Evolutionary conservation across 2,888 invertebrate genomes (phyloP).

Genomic region (Ectemnius cavifrons): DNA sequence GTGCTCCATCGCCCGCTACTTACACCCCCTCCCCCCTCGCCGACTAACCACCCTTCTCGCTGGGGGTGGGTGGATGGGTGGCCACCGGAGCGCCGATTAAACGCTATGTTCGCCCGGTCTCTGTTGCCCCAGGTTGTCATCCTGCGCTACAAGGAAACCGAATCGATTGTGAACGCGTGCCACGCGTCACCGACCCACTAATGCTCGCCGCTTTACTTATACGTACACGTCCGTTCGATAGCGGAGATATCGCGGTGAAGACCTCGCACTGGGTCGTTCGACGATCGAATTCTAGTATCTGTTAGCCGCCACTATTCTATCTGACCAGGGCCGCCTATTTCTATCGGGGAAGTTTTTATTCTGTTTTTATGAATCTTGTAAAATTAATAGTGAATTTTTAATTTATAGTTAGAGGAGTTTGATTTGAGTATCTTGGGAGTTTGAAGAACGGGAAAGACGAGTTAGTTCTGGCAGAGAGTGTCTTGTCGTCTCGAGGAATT

Average conservation of each 20-base stretch:
- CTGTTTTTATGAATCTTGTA: too few species aligned
- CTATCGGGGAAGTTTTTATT: background rate
- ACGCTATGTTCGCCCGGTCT: slow-evolving; percentile 45
- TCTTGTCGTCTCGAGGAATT: too few species aligned
- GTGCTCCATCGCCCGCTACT: background rate
- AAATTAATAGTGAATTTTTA: too few species aligned
- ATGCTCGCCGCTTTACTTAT: slow-evolving; percentile 31
- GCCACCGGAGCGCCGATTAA: slow-evolving; percentile 63
- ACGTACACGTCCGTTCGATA: background rate
- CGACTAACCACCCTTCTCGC: too few species aligned
- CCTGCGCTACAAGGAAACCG: slow-evolving; percentile 62
- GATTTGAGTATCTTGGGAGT: too few species aligned
- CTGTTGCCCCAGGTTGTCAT: slow-evolving; percentile 70
- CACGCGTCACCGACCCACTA: slow-evolving; percentile 69
- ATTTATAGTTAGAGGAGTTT: too few species aligned
- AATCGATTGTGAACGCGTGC: slow-evolving; percentile 69
- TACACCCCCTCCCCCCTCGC: background rate
- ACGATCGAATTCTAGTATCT: slow-evolving; percentile 14
- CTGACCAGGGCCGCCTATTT: background rate
- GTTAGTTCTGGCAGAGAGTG: too few species aligned
- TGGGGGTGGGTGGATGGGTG: background rate
- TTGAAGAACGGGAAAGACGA: too few species aligned
- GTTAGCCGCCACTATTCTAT: background rate
- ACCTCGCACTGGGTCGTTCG: background rate
- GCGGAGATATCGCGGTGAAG: background rate